phyloP scores from a whole-genome alignment of 23 tunicate genomes.

The Ciona savignyi region DNA sequence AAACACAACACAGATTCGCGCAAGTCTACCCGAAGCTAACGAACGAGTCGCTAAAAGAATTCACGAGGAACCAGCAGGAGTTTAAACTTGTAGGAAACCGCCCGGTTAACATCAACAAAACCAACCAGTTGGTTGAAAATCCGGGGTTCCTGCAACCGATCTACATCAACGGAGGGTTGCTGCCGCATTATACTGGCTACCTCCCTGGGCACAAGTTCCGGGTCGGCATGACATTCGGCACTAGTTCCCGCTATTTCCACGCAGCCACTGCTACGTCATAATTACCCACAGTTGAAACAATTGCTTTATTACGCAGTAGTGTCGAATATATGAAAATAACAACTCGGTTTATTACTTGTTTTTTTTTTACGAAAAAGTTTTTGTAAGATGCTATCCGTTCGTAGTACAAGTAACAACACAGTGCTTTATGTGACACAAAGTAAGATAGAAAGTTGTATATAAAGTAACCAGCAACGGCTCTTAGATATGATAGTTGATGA shows the following conservation, averaged over 20 bases:
- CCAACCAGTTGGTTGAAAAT: neutral
- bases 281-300: neutral
- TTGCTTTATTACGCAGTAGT: neutral
- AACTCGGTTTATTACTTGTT: no score
- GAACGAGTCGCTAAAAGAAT: constrained; percentile 53
- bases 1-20: constrained; percentile 79
- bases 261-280: constrained; percentile 9
- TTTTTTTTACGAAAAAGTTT: no score
- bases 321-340: no score
- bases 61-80: constrained; percentile 35
- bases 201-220: constrained; percentile 92
- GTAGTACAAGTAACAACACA: no score
- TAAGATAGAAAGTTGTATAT: neutral
- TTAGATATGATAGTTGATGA: no score
- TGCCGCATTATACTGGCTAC: constrained; percentile 92
- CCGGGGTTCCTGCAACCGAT: constrained; percentile 12
- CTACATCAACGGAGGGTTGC: constrained; percentile 58
- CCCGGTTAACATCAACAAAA: constrained; percentile 7
- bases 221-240: constrained; percentile 73
- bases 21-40: constrained; percentile 71
- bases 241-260: constrained; percentile 71
- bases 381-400: no score
- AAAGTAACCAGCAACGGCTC: no score
- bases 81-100: constrained; percentile 6
- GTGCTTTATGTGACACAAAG: neutral